Evolutionary conservation across 92 coral and sea anemone genomes (phyloP), one percentile per base, ranked within the genome.

Genomic region (Isaurus tuberculatus): DNA sequence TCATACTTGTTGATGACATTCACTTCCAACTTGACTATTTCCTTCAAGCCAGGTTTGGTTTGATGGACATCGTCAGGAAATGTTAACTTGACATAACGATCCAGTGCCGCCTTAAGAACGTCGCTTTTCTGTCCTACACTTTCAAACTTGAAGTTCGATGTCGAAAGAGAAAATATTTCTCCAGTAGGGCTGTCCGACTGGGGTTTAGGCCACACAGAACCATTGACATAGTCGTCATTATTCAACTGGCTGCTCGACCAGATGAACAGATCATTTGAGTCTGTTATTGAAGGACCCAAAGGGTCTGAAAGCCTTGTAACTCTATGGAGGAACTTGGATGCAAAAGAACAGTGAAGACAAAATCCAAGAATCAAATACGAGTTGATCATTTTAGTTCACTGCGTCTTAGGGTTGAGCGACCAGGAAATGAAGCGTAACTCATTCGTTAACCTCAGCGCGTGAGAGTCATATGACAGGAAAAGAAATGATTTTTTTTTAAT

Each of bases 181-280:
- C 91, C 87, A 0, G 87, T 84, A 15, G 83, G 88, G 20, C 82
- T 71, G 43, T 94, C 88, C 15, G 71, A 69, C 75, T 92, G 98
- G 0, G 99, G 99, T 89, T 96, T 96, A 14, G 99, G 99, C 89
- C 95, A 85, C 3, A 90, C 82, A 2, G 94, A 84, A 11, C 98
- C 98, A 26, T 81, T 90, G 30, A 81, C 97, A 67, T 96, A 96
- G 70, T 92, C 92, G 72, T 89, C 93, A 8, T 53, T 77, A 25
- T 77, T 77, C 33, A 77, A 36, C 53, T 77, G 23, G 34, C 36
- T 58, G 36, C 23, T 36, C 43, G 49, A 13, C 70, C 70, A 77
- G 6, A 16, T 63, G 25, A 77, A 60, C 32, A 25, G 33, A 33
- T 40, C 82, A 16, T 51, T 8, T 71, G 78, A 48, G 5, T 77